Conservation (phyloP, 2,888 invertebrate species). For the Coleophora deauratella region DNA sequence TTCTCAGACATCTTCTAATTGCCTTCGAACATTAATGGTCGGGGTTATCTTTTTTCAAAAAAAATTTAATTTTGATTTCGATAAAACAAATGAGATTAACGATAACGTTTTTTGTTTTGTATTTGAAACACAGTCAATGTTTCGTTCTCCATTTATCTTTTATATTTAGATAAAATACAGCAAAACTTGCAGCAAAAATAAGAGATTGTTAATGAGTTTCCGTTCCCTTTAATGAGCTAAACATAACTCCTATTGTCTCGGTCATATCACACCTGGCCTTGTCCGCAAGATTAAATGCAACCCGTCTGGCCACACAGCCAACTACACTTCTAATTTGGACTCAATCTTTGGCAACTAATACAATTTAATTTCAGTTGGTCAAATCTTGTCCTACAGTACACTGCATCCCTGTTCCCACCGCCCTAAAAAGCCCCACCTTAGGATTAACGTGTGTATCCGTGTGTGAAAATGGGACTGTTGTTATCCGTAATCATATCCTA, state of each 20-base stretch:
- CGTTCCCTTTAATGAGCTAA: no score
- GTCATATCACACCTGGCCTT: conserved; percentile 29
- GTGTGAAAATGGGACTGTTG: conserved; percentile 78
- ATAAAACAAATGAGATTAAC: no score
- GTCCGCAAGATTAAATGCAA: conserved; percentile 37
- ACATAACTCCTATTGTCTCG: conserved; percentile 16
- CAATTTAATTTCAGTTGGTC: conserved; percentile 74
- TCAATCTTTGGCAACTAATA: conserved; percentile 66
- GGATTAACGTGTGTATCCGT: conserved; percentile 22
- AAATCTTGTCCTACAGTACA: conserved; percentile 66
- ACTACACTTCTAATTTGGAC: conserved; percentile 65
- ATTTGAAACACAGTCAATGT: no score
- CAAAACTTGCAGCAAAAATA: no score
- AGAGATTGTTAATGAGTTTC: no score
- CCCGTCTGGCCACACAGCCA: conserved; percentile 57
- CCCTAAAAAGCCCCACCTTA: conserved; percentile 35
- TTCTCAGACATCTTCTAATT: no score
- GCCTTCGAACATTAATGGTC: no score
- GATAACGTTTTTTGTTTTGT: no score
- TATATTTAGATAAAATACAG: no score
- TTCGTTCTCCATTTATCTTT: no score
- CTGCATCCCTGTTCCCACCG: conserved; percentile 50
- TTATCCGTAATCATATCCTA: conserved; percentile 83
- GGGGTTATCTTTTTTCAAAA: no score
- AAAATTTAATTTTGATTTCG: no score